Evolutionary conservation across 1,140 invertebrate species (phyloP).

Genomic region (Apis cerana): DNA sequence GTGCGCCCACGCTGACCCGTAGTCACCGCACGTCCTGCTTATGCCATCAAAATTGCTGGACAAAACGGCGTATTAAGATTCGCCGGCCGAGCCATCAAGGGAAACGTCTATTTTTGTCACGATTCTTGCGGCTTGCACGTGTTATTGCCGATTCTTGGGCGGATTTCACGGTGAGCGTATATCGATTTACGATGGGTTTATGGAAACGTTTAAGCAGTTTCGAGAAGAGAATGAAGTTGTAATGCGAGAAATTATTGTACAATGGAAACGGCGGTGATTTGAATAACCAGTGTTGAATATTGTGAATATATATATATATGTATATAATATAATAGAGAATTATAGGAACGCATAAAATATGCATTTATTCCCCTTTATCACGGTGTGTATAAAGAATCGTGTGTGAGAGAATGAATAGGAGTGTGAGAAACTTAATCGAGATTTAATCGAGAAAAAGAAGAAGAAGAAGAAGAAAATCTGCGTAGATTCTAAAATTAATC

Average conservation of each 20-base stretch:
- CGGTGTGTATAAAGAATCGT: too few species aligned
- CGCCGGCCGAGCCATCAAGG: neutral
- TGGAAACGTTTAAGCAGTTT: neutral
- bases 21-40: constrained; percentile 9
- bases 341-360: too few species aligned
- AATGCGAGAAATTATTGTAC: neutral
- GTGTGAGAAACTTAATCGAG: too few species aligned
- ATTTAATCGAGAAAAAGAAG: too few species aligned
- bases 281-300: too few species aligned
- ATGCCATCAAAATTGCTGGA: constrained; percentile 27
- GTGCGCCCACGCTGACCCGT: constrained; percentile 19
- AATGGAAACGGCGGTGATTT: too few species aligned
- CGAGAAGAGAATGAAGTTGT: neutral
- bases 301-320: too few species aligned
- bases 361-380: too few species aligned
- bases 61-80: constrained; percentile 27
- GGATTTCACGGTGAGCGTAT: neutral
- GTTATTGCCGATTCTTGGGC: neutral
- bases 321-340: too few species aligned
- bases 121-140: neutral
- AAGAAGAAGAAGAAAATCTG: too few species aligned
- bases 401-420: too few species aligned
- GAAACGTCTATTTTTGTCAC: constrained; percentile 26
- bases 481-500: too few species aligned
- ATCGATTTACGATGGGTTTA: neutral